These are phyloP conservation scores for Limosa lapponica DNA, from an alignment of 2,797 vertebrate genomes.

Conservation along the genomic window DNA sequence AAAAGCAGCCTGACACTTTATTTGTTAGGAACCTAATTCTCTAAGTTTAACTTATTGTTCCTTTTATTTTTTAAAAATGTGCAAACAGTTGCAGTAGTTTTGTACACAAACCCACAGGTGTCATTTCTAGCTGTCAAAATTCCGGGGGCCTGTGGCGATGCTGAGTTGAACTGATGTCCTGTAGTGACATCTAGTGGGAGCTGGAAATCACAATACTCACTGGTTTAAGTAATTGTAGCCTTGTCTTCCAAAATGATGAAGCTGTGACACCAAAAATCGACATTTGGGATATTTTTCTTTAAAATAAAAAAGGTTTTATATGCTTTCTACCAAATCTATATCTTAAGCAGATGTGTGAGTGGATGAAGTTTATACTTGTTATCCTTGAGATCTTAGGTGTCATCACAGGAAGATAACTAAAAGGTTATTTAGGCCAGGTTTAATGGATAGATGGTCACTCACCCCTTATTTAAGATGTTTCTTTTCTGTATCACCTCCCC, in stretches of 20 bases:
- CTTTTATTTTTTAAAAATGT: too few species aligned
- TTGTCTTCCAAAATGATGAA: not conserved
- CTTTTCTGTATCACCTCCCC: not conserved
- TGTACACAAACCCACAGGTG: constrained; percentile 73
- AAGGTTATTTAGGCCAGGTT: not conserved
- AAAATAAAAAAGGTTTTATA: not conserved
- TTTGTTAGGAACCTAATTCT: constrained; percentile 60
- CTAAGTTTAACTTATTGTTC: constrained; percentile 73
- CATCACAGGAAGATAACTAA: not conserved
- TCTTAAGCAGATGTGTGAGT: not conserved
- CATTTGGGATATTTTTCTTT: not conserved
- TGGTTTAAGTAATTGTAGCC: not conserved
- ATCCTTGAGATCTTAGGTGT: not conserved
- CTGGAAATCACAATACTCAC: not conserved
- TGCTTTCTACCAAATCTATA: constrained; percentile 17
- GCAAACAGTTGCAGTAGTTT: constrained; percentile 73
- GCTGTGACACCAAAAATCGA: not conserved
- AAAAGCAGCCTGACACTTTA: constrained; percentile 22
- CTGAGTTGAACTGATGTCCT: constrained; percentile 55
- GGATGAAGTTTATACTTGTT: constrained; percentile 13
- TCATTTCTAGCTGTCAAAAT: constrained; percentile 72
- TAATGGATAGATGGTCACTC: not conserved
- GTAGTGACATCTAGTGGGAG: constrained; percentile 77
- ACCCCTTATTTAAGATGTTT: not conserved
- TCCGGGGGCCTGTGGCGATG: constrained; percentile 25